phyloP scores from a whole-genome alignment of 2,113 vertebrate genomes.

The Chunga burmeisteri region DNA sequence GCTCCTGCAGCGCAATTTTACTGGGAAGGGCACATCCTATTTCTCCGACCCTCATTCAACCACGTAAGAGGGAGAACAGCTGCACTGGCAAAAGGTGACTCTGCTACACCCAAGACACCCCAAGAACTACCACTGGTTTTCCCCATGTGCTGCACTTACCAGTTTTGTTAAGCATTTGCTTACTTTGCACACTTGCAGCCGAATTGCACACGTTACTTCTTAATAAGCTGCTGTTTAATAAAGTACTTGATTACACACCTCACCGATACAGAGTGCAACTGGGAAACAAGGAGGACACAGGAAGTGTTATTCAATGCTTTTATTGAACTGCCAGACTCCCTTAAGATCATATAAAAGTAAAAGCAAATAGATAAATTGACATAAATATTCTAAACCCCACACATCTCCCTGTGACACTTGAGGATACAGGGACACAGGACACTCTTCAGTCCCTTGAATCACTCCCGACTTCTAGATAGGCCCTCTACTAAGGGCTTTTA shows the following conservation, averaged over 20 bases:
- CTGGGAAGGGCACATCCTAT: not conserved
- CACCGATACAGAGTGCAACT: not conserved
- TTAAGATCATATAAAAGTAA: not conserved
- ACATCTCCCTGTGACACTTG: not conserved
- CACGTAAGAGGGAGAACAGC: not conserved
- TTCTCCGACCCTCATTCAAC: not conserved
- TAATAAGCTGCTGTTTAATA: constrained; percentile 8
- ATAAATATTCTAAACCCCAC: not conserved
- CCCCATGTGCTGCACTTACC: not conserved
- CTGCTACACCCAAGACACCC: not conserved
- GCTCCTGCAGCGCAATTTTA: not conserved
- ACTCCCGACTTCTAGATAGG: not conserved
- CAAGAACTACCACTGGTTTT: not conserved
- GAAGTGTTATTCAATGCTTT: constrained; percentile 14
- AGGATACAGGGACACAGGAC: not conserved
- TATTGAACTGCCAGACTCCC: not conserved
- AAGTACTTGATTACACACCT: constrained; percentile 3
- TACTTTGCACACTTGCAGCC: not conserved
- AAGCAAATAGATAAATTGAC: not conserved
- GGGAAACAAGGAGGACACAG: not conserved
- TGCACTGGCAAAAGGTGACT: not conserved
- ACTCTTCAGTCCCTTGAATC: not conserved
- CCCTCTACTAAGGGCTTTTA: not conserved
- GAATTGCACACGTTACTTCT: not conserved
- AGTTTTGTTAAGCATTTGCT: not conserved